Percentiles rank a stretch among this genome's conserved stretches.
Evolutionary conservation across 2,888 invertebrate genomes (phyloP).

Genomic region (Abrostola tripartita): DNA sequence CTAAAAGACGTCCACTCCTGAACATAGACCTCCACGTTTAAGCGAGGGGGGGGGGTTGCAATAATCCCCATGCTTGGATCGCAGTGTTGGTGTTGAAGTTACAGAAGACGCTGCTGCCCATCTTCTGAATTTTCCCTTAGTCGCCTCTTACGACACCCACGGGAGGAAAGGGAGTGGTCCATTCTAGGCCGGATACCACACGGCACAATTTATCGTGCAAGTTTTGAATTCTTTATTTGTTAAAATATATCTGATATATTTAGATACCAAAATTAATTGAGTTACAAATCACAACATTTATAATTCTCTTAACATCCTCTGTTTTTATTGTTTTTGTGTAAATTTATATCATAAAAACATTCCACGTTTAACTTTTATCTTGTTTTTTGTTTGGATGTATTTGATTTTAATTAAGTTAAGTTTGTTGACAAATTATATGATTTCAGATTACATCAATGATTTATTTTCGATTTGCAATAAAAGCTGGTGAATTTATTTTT

Average conservation of each 20-base stretch:
- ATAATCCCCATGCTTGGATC: too few relatives aligned
- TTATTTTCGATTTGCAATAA: neutral
- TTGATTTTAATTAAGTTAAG: conserved; percentile 7
- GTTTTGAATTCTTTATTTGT: neutral
- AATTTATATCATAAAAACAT: neutral
- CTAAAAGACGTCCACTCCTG: too few relatives aligned
- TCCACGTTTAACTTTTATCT: conserved; percentile 1
- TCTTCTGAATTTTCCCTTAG: too few relatives aligned
- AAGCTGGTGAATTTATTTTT: neutral
- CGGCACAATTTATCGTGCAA: too few relatives aligned
- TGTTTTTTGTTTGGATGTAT: conserved; percentile 3
- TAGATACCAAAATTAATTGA: conserved; percentile 16
- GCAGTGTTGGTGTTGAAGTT: too few relatives aligned
- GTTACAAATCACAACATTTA: conserved; percentile 16
- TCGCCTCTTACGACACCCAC: too few relatives aligned
- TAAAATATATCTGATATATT: neutral
- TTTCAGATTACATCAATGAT: conserved; percentile 9
- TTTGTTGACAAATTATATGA: conserved; percentile 4
- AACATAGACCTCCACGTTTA: too few relatives aligned
- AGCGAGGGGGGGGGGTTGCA: too few relatives aligned
- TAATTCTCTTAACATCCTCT: neutral
- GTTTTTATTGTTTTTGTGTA: conserved; percentile 4
- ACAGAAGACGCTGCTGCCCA: too few relatives aligned
- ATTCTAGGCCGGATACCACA: too few relatives aligned
- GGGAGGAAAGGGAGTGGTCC: too few relatives aligned